phyloP scores from a whole-genome alignment of 2,797 vertebrate species.

The Xerus rutilus region DNA sequence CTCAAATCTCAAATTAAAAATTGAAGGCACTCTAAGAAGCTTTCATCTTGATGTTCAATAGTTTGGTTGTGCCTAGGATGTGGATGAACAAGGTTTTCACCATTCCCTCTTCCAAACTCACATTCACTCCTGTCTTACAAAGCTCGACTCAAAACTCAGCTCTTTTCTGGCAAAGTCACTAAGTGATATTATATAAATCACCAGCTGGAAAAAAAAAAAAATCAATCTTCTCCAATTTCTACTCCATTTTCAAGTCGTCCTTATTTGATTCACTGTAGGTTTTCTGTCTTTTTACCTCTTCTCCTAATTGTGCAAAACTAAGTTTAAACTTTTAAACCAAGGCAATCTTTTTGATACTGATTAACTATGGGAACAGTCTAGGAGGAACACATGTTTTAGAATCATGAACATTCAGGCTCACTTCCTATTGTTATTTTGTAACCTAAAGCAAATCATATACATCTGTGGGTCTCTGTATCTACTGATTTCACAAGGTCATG shows the following conservation, averaged over 20 bases:
- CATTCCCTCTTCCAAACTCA: not conserved
- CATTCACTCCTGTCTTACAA: not conserved
- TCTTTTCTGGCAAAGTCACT: slow-evolving; percentile 11
- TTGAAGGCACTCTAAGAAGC: not conserved
- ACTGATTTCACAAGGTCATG: slow-evolving; percentile 31
- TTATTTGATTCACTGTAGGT: not conserved
- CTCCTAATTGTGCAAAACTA: slow-evolving; percentile 25
- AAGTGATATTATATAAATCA: slow-evolving; percentile 6
- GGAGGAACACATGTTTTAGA: not conserved
- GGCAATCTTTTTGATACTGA: not conserved
- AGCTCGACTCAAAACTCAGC: slow-evolving; percentile 15
- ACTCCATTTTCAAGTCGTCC: slow-evolving; percentile 17
- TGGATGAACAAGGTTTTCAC: not conserved
- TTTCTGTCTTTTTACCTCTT: slow-evolving; percentile 39
- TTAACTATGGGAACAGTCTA: slow-evolving; percentile 32
- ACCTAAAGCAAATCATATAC: not conserved
- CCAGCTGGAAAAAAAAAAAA: not conserved
- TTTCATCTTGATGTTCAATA: not conserved
- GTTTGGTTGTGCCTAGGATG: not conserved
- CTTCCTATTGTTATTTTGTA: not conserved
- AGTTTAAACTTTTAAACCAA: slow-evolving; percentile 28
- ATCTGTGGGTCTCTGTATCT: slow-evolving; percentile 9
- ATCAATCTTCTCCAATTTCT: not conserved
- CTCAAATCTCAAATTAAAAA: not conserved
- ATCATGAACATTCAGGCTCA: not conserved